Conservation (phyloP, 2,888 invertebrate species). For the Pyrgus malvae region DNA sequence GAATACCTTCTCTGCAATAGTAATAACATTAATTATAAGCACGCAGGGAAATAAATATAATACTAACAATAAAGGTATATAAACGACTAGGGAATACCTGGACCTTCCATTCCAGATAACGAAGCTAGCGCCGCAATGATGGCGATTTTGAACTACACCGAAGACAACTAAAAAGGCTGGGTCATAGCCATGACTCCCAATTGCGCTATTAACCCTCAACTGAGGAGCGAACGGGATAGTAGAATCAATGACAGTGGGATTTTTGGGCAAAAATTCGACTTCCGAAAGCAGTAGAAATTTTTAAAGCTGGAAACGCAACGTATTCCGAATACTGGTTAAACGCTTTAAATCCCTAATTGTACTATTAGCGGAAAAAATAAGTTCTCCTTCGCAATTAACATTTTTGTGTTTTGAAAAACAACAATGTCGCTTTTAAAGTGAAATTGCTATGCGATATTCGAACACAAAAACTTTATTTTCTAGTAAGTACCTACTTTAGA, state of each 20-base stretch:
- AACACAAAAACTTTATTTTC: too few species aligned
- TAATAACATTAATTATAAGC: too few species aligned
- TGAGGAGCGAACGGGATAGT: constrained; percentile 9
- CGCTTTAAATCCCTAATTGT: too few species aligned
- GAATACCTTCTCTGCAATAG: too few species aligned
- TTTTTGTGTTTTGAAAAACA: too few species aligned
- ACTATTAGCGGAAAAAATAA: background rate
- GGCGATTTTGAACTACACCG: constrained; percentile 1
- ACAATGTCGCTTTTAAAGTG: too few species aligned
- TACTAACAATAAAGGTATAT: background rate
- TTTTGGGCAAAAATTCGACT: background rate
- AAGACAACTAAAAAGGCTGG: constrained; percentile 18
- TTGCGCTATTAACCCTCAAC: constrained; percentile 16
- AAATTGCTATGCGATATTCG: too few species aligned
- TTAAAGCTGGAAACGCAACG: too few species aligned
- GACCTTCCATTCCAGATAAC: background rate
- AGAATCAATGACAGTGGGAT: constrained; percentile 2
- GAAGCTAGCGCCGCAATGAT: background rate
- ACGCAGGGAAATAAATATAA: too few species aligned
- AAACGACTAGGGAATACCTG: background rate
- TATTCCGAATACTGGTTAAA: too few species aligned
- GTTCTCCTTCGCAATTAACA: background rate
- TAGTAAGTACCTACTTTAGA: too few species aligned
- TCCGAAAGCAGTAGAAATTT: background rate
- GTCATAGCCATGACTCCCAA: constrained; percentile 3